Evolutionary conservation across 2,113 vertebrate species (phyloP).

Genomic region (Lamprologus lemairii): DNA sequence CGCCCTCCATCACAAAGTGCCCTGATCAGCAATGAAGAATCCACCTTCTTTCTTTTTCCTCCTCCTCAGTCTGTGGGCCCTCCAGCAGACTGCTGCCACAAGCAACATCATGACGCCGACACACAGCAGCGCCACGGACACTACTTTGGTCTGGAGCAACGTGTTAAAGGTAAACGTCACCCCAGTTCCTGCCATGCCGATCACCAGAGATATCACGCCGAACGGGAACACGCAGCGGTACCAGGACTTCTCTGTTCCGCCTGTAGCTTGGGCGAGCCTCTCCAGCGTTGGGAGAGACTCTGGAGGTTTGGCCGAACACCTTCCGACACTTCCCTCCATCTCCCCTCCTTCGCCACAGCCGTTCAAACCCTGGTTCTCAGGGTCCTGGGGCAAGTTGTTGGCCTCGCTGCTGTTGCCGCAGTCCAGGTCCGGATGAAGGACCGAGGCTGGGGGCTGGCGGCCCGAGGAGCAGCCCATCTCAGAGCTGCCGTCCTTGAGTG

Average conservation of each 20-base stretch:
- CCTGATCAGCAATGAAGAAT: constrained; percentile 71
- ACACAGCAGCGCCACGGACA: constrained; percentile 76
- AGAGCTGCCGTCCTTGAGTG: background rate
- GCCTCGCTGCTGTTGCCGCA: constrained; percentile 42
- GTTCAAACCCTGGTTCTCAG: constrained; percentile 48
- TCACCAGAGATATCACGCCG: constrained; percentile 79
- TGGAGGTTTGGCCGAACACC: constrained; percentile 49
- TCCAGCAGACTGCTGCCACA: constrained; percentile 81
- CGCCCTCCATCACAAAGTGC: constrained; percentile 68
- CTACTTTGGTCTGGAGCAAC: constrained; percentile 79
- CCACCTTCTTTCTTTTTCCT: constrained; percentile 71
- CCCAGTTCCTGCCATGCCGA: constrained; percentile 76
- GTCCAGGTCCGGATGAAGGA: constrained; percentile 61
- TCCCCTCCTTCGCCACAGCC: constrained; percentile 43
- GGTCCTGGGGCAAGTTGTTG: constrained; percentile 68
- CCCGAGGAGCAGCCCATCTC: constrained; percentile 73
- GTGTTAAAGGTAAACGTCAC: constrained; percentile 85
- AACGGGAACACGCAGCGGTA: constrained; percentile 79
- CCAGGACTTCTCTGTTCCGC: constrained; percentile 82
- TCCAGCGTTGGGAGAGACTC: constrained; percentile 71
- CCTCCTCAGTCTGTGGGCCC: constrained; percentile 68
- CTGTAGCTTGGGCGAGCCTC: constrained; percentile 80
- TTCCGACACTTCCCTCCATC: constrained; percentile 18
- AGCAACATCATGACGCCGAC: constrained; percentile 74
- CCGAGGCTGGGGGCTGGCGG: constrained; percentile 56